These are phyloP conservation scores for Nixonia krombeini DNA, from an alignment of 1,140 invertebrate species.

Conservation along the genomic window DNA sequence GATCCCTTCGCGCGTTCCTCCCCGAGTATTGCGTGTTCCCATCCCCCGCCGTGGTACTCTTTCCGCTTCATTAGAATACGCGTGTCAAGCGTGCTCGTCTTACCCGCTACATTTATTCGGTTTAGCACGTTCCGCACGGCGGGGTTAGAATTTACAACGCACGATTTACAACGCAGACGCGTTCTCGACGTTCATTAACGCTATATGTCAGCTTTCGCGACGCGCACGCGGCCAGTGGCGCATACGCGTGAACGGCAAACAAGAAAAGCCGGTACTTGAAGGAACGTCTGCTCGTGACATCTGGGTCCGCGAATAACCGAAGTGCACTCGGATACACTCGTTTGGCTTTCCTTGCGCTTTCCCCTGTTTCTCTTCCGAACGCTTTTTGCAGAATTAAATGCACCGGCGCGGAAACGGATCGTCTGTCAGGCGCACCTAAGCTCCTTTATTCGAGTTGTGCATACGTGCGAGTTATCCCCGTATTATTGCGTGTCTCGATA, in stretches of 20 bases:
- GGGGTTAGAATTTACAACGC: too few species aligned
- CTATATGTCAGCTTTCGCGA: not conserved
- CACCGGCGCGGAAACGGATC: conserved; percentile 42
- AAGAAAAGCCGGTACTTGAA: conserved; percentile 31
- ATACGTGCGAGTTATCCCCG: conserved; percentile 32
- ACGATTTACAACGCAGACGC: not conserved
- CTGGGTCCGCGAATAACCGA: conserved; percentile 37
- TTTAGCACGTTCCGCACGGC: too few species aligned
- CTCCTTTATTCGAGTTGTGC: conserved; percentile 43
- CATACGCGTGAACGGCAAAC: conserved; percentile 24
- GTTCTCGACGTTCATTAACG: conserved; percentile 1
- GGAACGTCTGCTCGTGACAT: conserved; percentile 40
- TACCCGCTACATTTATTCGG: not conserved
- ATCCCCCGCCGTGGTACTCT: too few species aligned
- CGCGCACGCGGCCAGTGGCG: not conserved
- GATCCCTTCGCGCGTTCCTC: too few species aligned
- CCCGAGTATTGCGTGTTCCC: too few species aligned
- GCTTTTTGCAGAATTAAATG: conserved; percentile 47
- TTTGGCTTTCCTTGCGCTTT: conserved; percentile 37
- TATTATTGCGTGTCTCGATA: conserved; percentile 24
- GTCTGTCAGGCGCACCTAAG: conserved; percentile 45
- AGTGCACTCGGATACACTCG: conserved; percentile 43
- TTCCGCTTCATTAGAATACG: not conserved
- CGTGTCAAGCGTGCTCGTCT: not conserved
- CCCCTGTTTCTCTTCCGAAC: conserved; percentile 33